Evolutionary conservation across 2,113 vertebrate genomes (phyloP).

Genomic region (Anolis sagrei): DNA sequence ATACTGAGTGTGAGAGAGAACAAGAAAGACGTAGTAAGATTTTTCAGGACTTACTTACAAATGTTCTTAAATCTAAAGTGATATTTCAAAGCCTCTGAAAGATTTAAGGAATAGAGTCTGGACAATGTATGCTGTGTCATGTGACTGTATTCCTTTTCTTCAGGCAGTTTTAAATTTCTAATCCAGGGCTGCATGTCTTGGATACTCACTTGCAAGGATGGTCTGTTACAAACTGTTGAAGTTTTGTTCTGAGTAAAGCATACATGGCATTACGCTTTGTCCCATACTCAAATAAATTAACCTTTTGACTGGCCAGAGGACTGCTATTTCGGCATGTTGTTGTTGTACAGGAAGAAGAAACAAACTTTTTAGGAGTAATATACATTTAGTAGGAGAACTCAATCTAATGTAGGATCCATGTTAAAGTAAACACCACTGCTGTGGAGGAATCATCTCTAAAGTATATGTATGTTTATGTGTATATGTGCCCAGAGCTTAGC

Average conservation of each 20-base stretch:
- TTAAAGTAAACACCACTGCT: background rate
- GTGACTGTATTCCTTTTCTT: constrained; percentile 25
- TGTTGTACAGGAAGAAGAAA: background rate
- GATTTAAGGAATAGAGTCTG: background rate
- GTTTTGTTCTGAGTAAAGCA: background rate
- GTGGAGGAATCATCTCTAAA: no score
- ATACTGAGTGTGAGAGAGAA: background rate
- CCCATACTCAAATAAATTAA: background rate
- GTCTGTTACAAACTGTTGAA: background rate
- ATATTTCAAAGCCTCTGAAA: background rate
- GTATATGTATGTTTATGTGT: no score
- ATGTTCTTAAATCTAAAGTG: background rate
- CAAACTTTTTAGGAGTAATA: constrained; percentile 1
- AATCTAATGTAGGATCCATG: background rate
- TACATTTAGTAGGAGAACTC: background rate
- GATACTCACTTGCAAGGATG: background rate
- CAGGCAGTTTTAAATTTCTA: constrained; percentile 10
- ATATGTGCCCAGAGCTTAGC: background rate
- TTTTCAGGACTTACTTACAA: background rate
- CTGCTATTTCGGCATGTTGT: background rate
- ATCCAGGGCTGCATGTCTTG: background rate
- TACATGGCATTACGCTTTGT: background rate
- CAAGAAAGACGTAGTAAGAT: background rate
- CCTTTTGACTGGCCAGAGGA: background rate
- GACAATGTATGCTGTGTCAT: background rate